Base-by-base conservation (phyloP, 2,888 invertebrate species). In the Nymphalis c-album region DNA sequence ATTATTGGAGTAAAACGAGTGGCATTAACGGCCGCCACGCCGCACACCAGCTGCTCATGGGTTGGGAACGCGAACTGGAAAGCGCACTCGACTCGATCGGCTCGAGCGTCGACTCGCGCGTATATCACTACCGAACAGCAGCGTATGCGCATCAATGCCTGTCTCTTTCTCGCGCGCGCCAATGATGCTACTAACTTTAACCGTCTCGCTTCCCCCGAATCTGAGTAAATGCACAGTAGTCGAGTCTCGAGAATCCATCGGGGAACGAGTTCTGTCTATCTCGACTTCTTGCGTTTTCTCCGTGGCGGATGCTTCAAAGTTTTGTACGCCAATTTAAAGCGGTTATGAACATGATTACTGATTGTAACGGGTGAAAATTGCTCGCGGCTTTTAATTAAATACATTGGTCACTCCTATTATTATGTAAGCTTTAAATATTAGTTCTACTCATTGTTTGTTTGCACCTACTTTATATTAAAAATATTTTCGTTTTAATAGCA, bases 1-100 rank as follows among this genome's bases (percentile, higher is more conserved):
- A 79, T 73, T 81, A 85, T 80, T 85, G 79, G 81, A 80, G 84
- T 87, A 85, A 84, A 87, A 85, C 87, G 83, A 84, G 87, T 86
- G 85, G 85, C 84, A 81, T 81, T 72, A 78, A 78, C 80, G 81
- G 81, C 82, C 81, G 83, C 83, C 86, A 76, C 80, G 80, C 83
- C 80, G 82, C 85, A 85, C 90, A 82, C 85, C 90, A 88, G 88
- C 85, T 87, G 88, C 88, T 82, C 80, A 78, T 82, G 86, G 78
- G 84, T 86, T 85, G 86, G 81, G 83, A 86, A 87, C 85, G 85
- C 89, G 85, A 85, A 91, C 90, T 91, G 90, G 86, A 86, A 85
- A 86, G 85, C 85, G 84, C 82, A 84, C 81, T 80, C 83, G 83
- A 83, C 81, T 80, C 83, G 83, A 80, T 82, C 83, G 82, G 82